Percentiles rank a stretch among this genome's conserved stretches.
These are phyloP conservation scores for Varecia variegata DNA, from an alignment of 2,797 vertebrate genomes.

Conservation along the genomic window DNA sequence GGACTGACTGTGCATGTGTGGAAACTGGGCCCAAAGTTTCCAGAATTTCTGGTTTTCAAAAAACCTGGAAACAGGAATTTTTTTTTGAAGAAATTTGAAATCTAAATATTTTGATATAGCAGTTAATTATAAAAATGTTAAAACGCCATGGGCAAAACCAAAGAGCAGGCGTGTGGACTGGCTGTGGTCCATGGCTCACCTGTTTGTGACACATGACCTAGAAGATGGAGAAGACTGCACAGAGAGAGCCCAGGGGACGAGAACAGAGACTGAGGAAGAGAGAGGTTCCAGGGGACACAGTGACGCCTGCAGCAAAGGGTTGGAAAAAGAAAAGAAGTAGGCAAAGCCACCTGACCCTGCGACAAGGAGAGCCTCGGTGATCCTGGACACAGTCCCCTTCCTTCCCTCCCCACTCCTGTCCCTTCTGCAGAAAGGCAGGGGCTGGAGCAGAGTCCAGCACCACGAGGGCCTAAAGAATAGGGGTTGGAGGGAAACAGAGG, in stretches of 20 bases:
- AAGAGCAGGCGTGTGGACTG: not conserved
- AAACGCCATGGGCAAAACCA: not conserved
- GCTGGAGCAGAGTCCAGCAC: not conserved
- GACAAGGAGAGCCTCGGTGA: not conserved
- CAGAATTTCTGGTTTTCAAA: not conserved
- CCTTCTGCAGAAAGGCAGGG: not conserved
- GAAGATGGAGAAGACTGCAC: not conserved
- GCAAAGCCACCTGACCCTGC: not conserved
- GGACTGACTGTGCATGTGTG: rapidly evolving
- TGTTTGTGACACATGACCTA: not conserved
- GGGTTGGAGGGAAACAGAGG: not conserved
- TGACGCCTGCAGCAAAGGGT: rapidly evolving
- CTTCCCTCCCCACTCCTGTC: rapidly evolving
- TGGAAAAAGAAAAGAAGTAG: not conserved
- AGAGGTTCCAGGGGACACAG: rapidly evolving
- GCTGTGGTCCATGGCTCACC: not conserved
- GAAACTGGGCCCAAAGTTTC: not conserved
- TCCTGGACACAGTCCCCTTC: rapidly evolving
- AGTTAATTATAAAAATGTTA: not conserved
- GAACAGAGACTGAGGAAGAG: not conserved
- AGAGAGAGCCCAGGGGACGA: not conserved
- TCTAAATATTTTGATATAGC: not conserved
- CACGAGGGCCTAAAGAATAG: too few relatives aligned
- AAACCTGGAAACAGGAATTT: not conserved
- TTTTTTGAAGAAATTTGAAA: not conserved